Evolutionary conservation across 2,113 vertebrate species (phyloP), one percentile per base, ranked within the genome.

Genomic region (Anoura caudifer): DNA sequence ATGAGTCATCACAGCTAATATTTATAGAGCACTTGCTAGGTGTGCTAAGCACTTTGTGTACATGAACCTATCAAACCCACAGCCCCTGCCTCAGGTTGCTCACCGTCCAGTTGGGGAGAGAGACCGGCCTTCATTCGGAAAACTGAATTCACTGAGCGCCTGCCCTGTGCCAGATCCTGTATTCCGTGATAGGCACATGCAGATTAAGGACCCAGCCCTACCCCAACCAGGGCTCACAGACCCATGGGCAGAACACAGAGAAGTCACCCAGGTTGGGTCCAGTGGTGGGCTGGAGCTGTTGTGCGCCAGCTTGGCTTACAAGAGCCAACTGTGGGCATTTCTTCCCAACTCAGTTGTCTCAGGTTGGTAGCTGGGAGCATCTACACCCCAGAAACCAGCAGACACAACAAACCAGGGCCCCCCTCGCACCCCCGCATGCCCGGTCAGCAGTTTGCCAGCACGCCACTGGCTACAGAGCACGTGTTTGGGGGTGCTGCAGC

Each of bases 371-470:
- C 43, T 61, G 24, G 59, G 73, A 65, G 15, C 43, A 33, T 67
- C 41, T 33, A 20, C 15, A 72, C 26, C 72, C 41, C 47, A 38
- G 22, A 50, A 72, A 54, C 22, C 1, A 20, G 72, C 81, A 90
- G 59, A 72, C 9, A 33, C 28, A 14, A 43, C 52, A 15, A 38
- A 38, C 36, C 1, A 2, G 14, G 28, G 15, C 38, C 43, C 3
- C 19, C 1, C 22, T 3, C 11, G 13, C n/a, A n/a, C n/a, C 26
- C 7, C 26, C 7, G 0, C 16, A 2, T 14, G 11, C 26, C 7
- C 31, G 14, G 26, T 33, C 15, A 19, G 45, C 52, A 28, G 0
- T 33, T 93, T n/a, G 31, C 41, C 63, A n/a, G 79, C 24, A 8
- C n/a, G 3, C 3, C 1, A 1, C 22, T 6, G 52, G 70, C 33